Conservation (phyloP, 2,797 vertebrate genomes). For the Cottoperca gobio region DNA sequence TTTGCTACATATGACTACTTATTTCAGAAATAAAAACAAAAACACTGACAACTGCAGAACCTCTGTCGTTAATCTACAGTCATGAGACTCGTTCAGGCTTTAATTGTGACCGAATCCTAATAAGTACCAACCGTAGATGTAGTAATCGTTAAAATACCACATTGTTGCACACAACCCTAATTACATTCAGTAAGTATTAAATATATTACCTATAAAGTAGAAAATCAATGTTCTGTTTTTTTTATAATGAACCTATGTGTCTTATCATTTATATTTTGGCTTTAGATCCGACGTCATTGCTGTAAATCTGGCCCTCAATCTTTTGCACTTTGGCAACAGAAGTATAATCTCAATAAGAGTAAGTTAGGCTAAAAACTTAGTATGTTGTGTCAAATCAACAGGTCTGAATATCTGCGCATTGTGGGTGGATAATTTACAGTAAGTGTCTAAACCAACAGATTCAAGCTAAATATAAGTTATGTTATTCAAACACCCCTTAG, state of each 20-base stretch:
- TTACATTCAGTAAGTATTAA: not conserved
- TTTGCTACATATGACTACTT: not conserved
- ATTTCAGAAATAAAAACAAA: not conserved
- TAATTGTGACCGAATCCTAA: slow-evolving; percentile 10
- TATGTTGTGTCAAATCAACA: slow-evolving; percentile 34
- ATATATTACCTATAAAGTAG: not conserved
- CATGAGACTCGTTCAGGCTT: not conserved
- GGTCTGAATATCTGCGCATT: not conserved
- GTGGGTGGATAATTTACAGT: slow-evolving; percentile 10
- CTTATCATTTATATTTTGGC: not conserved
- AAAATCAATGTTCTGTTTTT: slow-evolving; percentile 9
- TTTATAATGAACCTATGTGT: slow-evolving; percentile 10
- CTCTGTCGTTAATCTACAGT: not conserved
- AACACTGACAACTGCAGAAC: not conserved
- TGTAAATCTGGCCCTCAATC: slow-evolving; percentile 19
- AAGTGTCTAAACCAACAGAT: not conserved
- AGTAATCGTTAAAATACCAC: slow-evolving; percentile 1
- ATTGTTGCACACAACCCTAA: not conserved
- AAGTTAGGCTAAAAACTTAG: slow-evolving; percentile 11
- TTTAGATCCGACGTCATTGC: slow-evolving; percentile 4
- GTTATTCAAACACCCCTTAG: slow-evolving; percentile 16
- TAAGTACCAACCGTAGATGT: slow-evolving; percentile 15
- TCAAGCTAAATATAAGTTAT: slow-evolving; percentile 15
- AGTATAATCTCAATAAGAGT: slow-evolving; percentile 13
- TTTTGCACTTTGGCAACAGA: slow-evolving; percentile 34